phyloP scores from a whole-genome alignment of 2,888 invertebrate species.

The Limnephilus auricula region DNA sequence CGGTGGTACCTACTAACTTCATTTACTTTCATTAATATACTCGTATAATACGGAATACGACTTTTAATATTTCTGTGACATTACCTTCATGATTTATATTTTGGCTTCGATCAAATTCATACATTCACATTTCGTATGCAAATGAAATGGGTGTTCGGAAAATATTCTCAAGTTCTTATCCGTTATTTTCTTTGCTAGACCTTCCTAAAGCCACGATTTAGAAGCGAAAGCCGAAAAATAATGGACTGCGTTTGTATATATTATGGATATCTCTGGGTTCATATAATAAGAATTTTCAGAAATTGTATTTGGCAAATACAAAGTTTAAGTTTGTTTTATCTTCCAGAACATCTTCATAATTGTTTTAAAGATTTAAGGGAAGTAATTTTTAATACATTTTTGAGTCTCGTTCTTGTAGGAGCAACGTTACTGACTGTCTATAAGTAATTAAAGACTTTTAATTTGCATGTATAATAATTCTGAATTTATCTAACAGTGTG shows the following conservation, averaged over 20 bases:
- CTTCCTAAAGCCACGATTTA: neutral
- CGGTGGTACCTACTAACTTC: too few species aligned
- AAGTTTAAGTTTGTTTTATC: neutral
- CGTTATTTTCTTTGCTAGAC: neutral
- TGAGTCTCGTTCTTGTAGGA: too few species aligned
- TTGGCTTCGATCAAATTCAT: neutral
- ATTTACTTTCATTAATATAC: neutral
- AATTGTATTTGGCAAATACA: neutral
- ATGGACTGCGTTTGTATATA: neutral
- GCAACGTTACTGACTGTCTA: too few species aligned
- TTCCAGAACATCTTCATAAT: neutral
- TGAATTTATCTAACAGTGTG: too few species aligned
- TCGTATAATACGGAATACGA: neutral
- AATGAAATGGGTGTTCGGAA: constrained; percentile 2
- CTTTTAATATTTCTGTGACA: neutral
- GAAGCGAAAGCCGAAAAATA: neutral
- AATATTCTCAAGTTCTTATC: neutral
- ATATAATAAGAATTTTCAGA: neutral
- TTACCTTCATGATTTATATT: constrained; percentile 11
- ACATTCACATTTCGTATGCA: neutral
- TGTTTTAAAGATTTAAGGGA: neutral
- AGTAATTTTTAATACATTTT: neutral
- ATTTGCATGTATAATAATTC: too few species aligned
- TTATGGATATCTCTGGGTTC: neutral
- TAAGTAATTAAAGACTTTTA: too few species aligned